Conservation (phyloP, 2,113 vertebrate genomes). For the Phocoena sinus region DNA sequence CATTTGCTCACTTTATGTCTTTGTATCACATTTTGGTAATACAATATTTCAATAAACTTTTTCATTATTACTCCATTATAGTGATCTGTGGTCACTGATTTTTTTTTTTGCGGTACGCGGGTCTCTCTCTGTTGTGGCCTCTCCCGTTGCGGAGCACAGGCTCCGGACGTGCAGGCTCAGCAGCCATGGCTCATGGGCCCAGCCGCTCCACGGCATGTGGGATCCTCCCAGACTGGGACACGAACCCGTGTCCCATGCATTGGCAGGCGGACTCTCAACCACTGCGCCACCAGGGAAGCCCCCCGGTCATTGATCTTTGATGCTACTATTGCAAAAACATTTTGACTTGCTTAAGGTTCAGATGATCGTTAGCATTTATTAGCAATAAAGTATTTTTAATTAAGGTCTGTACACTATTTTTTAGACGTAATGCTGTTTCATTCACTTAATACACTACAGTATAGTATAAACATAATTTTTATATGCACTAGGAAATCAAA, state of each 20-base stretch:
- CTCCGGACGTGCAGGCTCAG: too few species aligned
- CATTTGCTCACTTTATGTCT: background rate
- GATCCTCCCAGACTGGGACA: too few species aligned
- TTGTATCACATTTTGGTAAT: background rate
- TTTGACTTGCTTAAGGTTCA: background rate
- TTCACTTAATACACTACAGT: background rate
- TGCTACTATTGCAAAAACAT: background rate
- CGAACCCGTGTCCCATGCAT: too few species aligned
- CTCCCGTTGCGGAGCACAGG: too few species aligned
- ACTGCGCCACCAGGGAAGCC: too few species aligned
- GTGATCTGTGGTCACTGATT: background rate
- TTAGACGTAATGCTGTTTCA: background rate
- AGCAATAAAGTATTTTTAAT: too few species aligned
- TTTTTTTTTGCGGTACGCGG: too few species aligned
- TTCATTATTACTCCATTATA: background rate
- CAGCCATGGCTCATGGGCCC: too few species aligned
- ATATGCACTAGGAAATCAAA: background rate
- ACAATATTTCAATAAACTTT: background rate
- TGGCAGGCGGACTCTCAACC: too few species aligned
- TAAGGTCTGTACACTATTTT: background rate
- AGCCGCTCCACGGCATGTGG: fast-evolving
- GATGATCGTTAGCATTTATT: background rate
- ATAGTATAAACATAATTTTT: background rate
- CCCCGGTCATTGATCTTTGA: background rate
- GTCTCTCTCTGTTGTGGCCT: too few species aligned